A percentile compares a stretch with the other conserved stretches of the same genome.
Conservation (phyloP, 2,797 vertebrate species). For the Lepus oiostolus region DNA sequence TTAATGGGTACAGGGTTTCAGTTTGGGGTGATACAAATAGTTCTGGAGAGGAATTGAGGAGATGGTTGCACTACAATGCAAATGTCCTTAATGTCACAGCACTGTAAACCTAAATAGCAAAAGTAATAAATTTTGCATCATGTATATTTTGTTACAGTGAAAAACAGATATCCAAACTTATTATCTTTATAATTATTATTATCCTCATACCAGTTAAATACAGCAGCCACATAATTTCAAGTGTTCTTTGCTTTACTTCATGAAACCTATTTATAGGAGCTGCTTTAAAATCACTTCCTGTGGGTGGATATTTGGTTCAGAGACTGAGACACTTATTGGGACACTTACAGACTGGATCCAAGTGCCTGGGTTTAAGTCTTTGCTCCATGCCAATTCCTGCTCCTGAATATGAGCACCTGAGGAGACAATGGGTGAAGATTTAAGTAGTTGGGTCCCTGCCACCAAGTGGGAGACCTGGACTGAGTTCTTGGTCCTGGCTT, state of each 20-base stretch:
- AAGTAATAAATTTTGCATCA: not conserved
- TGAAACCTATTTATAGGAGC: not conserved
- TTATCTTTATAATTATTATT: slow-evolving; percentile 4
- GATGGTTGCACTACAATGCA: not conserved
- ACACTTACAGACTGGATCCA: too few relatives aligned
- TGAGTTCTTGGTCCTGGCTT: too few relatives aligned
- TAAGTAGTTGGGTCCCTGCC: too few relatives aligned
- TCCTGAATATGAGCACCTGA: too few relatives aligned
- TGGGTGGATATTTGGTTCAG: too few relatives aligned
- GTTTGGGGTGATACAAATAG: not conserved
- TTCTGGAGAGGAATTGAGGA: not conserved
- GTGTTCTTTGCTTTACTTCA: not conserved
- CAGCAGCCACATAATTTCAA: not conserved
- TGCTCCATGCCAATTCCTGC: too few relatives aligned
- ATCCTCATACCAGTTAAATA: not conserved
- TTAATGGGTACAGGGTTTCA: not conserved
- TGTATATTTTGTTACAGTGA: not conserved
- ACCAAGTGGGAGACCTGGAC: too few relatives aligned
- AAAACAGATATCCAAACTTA: not conserved
- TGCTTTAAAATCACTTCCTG: not conserved
- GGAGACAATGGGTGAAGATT: too few relatives aligned
- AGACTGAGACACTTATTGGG: too few relatives aligned
- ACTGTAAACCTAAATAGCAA: not conserved
- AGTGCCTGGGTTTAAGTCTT: too few relatives aligned
- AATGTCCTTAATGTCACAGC: not conserved